Evolutionary conservation across 2,888 invertebrate genomes (phyloP).

Genomic region (Blomia tropicalis): DNA sequence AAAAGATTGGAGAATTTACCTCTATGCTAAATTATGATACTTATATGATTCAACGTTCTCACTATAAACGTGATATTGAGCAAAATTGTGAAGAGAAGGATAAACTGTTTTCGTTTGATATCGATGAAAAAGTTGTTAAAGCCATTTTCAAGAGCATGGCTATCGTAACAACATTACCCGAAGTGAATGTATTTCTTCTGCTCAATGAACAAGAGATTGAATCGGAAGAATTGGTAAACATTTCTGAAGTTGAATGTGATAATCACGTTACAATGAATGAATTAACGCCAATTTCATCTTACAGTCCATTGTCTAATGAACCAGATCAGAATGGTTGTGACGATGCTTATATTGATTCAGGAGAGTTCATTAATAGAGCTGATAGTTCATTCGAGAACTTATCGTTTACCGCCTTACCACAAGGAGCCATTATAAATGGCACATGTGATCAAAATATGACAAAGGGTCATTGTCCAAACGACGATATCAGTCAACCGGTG

Average conservation of each 20-base stretch:
- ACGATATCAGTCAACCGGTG: too few species aligned
- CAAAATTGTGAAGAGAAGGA: neutral
- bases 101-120: neutral
- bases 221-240: conserved; percentile 13
- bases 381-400: neutral
- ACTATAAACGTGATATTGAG: conserved; percentile 24
- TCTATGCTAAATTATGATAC: conserved; percentile 7
- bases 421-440: conserved; percentile 17
- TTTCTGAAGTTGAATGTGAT: conserved; percentile 19
- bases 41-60: conserved; percentile 23
- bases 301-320: neutral
- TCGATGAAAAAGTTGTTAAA: neutral
- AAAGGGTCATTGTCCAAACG: neutral
- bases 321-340: neutral
- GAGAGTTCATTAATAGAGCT: neutral
- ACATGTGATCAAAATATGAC: neutral
- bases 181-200: conserved; percentile 25
- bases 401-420: too few species aligned
- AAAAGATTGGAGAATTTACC: conserved; percentile 25
- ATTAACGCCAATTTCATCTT: too few species aligned
- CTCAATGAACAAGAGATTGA: conserved; percentile 23
- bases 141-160: conserved; percentile 16
- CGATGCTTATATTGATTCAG: neutral
- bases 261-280: neutral
- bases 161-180: conserved; percentile 8